These are phyloP conservation scores for Erebia epiphron DNA, from an alignment of 2,888 invertebrate species.

Conservation along the genomic window DNA sequence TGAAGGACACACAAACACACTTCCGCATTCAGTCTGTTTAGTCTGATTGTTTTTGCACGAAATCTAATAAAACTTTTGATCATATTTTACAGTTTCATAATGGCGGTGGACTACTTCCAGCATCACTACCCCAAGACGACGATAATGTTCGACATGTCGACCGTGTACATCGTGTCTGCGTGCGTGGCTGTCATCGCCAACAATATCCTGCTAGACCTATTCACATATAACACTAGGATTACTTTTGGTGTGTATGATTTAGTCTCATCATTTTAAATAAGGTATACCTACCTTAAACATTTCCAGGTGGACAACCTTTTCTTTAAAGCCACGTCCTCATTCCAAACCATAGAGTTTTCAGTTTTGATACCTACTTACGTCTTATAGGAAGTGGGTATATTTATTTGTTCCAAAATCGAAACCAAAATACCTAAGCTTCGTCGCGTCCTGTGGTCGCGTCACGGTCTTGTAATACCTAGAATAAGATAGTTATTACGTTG, in stretches of 20 bases:
- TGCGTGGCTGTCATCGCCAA: constrained; percentile 93
- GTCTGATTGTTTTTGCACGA: background rate
- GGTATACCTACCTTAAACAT: too few relatives aligned
- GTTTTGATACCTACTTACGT: too few relatives aligned
- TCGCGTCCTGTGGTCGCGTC: too few relatives aligned
- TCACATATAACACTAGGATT: constrained; percentile 92
- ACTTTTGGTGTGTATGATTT: constrained; percentile 86
- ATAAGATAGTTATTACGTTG: too few relatives aligned
- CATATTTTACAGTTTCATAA: constrained; percentile 88
- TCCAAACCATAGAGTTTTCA: too few relatives aligned
- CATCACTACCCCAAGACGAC: constrained; percentile 91
- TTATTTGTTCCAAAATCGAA: too few relatives aligned
- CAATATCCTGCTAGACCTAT: constrained; percentile 91
- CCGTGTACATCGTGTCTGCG: constrained; percentile 95
- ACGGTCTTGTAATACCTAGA: too few relatives aligned
- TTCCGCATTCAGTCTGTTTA: background rate
- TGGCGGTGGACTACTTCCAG: constrained; percentile 96
- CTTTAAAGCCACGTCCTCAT: too few relatives aligned
- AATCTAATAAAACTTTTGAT: background rate
- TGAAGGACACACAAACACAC: background rate
- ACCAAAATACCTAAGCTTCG: too few relatives aligned
- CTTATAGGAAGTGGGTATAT: too few relatives aligned
- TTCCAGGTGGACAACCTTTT: too few relatives aligned
- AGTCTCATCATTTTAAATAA: too few relatives aligned
- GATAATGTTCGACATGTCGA: constrained; percentile 96